phyloP scores from a whole-genome alignment of 1,140 invertebrate genomes.

The Lerema accius region DNA sequence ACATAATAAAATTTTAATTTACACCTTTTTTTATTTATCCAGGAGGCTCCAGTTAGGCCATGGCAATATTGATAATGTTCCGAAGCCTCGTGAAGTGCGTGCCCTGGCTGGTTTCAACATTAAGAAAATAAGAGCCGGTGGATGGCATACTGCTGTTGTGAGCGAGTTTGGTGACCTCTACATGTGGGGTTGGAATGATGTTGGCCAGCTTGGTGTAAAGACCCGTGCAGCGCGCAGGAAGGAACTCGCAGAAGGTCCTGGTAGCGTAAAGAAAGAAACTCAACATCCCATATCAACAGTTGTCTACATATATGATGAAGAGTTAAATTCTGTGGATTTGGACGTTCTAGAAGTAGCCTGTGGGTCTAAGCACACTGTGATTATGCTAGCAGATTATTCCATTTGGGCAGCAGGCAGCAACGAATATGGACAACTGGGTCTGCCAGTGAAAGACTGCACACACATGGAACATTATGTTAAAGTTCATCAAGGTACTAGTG shows the following conservation, averaged over 20 bases:
- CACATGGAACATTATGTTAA: constrained; percentile 52
- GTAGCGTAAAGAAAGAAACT: constrained; percentile 41
- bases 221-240: constrained; percentile 35
- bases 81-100: constrained; percentile 86
- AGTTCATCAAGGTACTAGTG: constrained; percentile 43
- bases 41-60: constrained; percentile 94
- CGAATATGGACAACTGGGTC: constrained; percentile 88
- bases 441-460: constrained; percentile 47
- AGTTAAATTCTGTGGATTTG: constrained; percentile 64
- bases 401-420: constrained; percentile 89
- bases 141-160: constrained; percentile 93
- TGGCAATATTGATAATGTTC: constrained; percentile 85
- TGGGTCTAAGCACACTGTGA: constrained; percentile 86
- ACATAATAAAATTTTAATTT: too few species aligned
- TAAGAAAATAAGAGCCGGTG: constrained; percentile 87
- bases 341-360: constrained; percentile 85
- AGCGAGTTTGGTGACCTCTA: constrained; percentile 91
- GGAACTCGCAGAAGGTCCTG: constrained; percentile 48
- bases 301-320: constrained; percentile 83
- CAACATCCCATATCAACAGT: constrained; percentile 81
- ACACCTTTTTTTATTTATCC: constrained; percentile 43
- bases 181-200: constrained; percentile 96
- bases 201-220: constrained; percentile 90
- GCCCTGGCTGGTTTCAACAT: constrained; percentile 89
- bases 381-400: constrained; percentile 83